Evolutionary conservation across 2,888 invertebrate genomes (phyloP), one percentile per base, ranked within the genome.

Genomic region (Caenorhabditis parvicauda): DNA sequence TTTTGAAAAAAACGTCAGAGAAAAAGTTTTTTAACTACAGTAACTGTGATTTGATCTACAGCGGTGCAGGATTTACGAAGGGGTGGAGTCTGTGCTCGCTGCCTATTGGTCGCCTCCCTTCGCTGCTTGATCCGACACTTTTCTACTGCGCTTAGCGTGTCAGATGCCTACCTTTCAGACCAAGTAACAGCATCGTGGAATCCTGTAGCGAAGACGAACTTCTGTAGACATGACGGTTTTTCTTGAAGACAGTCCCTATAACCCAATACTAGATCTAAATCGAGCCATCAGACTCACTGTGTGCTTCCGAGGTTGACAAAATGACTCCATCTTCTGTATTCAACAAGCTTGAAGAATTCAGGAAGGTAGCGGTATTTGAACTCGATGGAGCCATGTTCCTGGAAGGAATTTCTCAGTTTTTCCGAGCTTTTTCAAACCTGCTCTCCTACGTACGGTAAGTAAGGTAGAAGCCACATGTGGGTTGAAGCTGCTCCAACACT

Each of bases 181-280:
- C 79, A 79, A 3, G 74, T 61, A 24, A 77, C 70, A 14, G 80
- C 80, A 46, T 80, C 70, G 37, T 74, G 70, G 68, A 81, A 80
- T 32, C 80, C 80, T 12, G 80, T 80, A 9, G 76, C 71, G 60
- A 80, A 77, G 51, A 80, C 76, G 59, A 80, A 80, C 44, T 77
- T 80, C 43, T 70, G 67, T 12, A 80, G 63, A 59, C 80, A 80
- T 0, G 67, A 47, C 2, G 78, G 76, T 24, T 71, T 67, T 32
- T 80, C 80, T 3, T 67, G 59, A 2, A 67, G 54, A 37, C 80
- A 80, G 46, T 79, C 79, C 46, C 79, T 79, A 63, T 22, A 75
- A 63, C 43, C 9, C 6, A 25, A 2, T 44, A 3, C 2, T 24
- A 21, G 37, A 22, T 14, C 17, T 14, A 9, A 3, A 35, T 21